Base-by-base conservation (phyloP, 2,888 invertebrate genomes). In the Leptodirus hochenwartii region DNA sequence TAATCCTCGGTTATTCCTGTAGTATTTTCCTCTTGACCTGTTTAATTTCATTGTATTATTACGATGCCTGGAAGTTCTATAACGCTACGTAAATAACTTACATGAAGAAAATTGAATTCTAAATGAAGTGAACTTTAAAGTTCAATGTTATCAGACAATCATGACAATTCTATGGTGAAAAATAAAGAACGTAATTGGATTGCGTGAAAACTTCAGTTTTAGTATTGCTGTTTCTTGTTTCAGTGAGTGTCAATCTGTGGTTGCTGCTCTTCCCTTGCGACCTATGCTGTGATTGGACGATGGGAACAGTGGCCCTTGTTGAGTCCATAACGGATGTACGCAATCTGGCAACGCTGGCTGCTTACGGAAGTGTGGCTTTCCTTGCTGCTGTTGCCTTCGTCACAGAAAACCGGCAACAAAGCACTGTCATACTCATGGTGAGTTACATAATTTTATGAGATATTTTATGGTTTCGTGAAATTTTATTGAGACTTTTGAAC, bases 221-320 rank as follows among this genome's bases (percentile, higher is more conserved):
- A n/a, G n/a, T n/a, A n/a, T n/a, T n/a, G n/a, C n/a, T n/a, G n/a
- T n/a, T n/a, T n/a, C n/a, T n/a, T n/a, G n/a, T n/a, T n/a, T n/a
- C n/a, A n/a, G 74, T 88, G 37, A 79, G 85, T 29, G 66, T 91
- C 39, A 95, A 95, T 59, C 64, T 79, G 31, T 88, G 88, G 82
- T 63, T 95, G 39, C 62, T 95, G 39, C 64, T 91, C 30, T 73
- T 82, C 47, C 95, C 95, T 2, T 79, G 79, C 41, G 72, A 81
- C 42, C 64, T 95, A 32, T 93, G 93, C 59, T 93, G 93, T 56
- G 95, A 95, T 60, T 95, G 93, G 93, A 95, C 93, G 25, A 95
- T 95, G 95, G 93, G 87, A 30, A 88, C 88, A 5, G 76, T 95
- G 33, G 82, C 90, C 0, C 56, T 95, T 31, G 63, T 95, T 26